Base-by-base conservation (phyloP, 2,797 vertebrate genomes). In the Falco naumanni region DNA sequence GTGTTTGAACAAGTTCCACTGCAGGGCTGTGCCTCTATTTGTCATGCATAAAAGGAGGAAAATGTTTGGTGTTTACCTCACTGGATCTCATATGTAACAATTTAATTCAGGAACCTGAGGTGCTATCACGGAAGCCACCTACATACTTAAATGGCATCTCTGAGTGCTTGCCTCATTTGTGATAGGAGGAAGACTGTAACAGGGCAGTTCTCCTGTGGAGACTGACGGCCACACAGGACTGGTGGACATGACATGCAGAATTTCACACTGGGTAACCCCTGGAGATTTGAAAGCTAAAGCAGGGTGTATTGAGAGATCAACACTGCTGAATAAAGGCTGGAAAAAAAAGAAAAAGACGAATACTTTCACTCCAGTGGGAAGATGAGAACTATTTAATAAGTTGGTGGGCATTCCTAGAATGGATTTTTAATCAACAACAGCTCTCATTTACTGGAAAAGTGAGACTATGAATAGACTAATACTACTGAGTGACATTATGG, bases 371-470 rank as follows among this genome's bases (percentile, higher is more conserved):
- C n/a, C 45, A 25, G 68, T 59, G 5, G 56, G 69, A 95, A 96
- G 84, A 92, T 71, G 79, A 94, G 68, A 94, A 74, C 92, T 95
- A 64, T 88, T 97, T 97, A 95, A 56, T 80, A 97, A 95, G 94
- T 97, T 94, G 39, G 17, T 74, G 84, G 53, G 76, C 60, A 93
- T 89, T 39, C 43, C 43, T 78, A 74, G 89, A 95, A 97, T 97
- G 65, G 95, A 97, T 97, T 97, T 98, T 97, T 97, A 97, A 98
- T 98, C 95, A 97, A 96, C 91, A 97, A 93, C 48, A 74, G 59
- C 93, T 97, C 95, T 97, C 91, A 95, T 97, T 96, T 97, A 95
- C 91, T 97, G 93, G 93, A 97, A 96, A 94, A 96, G 39, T 95
- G 87, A 97, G 57, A 79, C 94, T 95, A 90, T 92, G 95, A 96